A percentile compares a stretch with the other conserved stretches of the same genome.
phyloP scores from a whole-genome alignment of 2,797 vertebrate genomes.

The Merluccius polli region DNA sequence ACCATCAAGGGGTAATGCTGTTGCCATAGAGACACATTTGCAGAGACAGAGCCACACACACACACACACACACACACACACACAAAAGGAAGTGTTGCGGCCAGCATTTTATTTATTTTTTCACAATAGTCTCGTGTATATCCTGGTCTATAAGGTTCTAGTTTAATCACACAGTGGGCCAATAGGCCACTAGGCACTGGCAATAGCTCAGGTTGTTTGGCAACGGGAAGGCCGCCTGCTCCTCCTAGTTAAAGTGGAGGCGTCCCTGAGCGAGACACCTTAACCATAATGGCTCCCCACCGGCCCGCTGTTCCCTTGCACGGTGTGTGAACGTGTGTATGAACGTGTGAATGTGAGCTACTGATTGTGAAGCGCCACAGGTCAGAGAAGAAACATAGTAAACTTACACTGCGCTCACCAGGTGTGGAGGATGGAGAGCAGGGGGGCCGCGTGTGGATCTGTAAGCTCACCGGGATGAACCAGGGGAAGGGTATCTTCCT shows the following conservation, averaged over 20 bases:
- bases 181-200: no score
- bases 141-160: not conserved
- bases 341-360: not conserved
- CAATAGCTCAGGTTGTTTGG: not conserved
- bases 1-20: conserved; percentile 62
- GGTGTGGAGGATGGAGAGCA: conserved; percentile 35
- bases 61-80: not conserved
- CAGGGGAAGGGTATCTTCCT: conserved; percentile 88
- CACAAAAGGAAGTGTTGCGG: not conserved
- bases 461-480: conserved; percentile 84
- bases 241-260: not conserved
- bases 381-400: not conserved
- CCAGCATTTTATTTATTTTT: no score
- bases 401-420: conserved; percentile 20
- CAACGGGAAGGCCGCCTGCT: not conserved
- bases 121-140: not conserved
- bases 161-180: no score
- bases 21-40: conserved; percentile 60
- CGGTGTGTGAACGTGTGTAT: not conserved
- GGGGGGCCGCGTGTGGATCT: conserved; percentile 81
- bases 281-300: not conserved
- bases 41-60: conserved; percentile 52
- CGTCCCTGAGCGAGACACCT: not conserved
- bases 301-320: not conserved
- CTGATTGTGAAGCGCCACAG: not conserved